These are phyloP conservation scores for Acanthosoma haemorrhoidale DNA, from an alignment of 2,888 invertebrate genomes.

Conservation along the genomic window DNA sequence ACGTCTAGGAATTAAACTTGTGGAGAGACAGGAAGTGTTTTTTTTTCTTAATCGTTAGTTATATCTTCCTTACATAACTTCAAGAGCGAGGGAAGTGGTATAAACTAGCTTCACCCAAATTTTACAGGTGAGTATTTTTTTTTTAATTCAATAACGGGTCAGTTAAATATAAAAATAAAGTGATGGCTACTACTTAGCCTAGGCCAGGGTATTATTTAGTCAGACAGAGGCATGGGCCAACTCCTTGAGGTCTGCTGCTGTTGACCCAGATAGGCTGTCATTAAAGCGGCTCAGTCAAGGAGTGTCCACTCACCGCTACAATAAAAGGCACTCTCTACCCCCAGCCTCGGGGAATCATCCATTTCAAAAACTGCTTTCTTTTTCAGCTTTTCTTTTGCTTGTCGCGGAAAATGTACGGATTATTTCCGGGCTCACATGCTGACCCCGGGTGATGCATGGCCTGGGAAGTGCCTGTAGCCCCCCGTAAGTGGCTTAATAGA, in stretches of 20 bases:
- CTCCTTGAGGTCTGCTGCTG: background rate
- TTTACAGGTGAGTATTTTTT: too few species aligned
- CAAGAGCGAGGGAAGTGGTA: too few species aligned
- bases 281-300: background rate
- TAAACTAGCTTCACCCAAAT: too few species aligned
- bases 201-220: too few species aligned
- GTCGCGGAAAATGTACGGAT: background rate
- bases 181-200: too few species aligned
- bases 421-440: background rate
- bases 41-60: too few species aligned
- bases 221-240: background rate
- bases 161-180: too few species aligned
- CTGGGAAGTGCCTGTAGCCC: background rate
- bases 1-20: too few species aligned
- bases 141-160: too few species aligned
- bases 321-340: conserved; percentile 5
- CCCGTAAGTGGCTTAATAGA: background rate
- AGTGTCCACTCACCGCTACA: background rate
- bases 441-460: background rate
- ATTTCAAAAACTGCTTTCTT: too few species aligned
- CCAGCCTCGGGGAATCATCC: background rate
- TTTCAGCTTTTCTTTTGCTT: background rate
- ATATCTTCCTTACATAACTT: too few species aligned
- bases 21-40: too few species aligned
- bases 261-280: background rate